Conservation (phyloP, 1,140 invertebrate genomes). For the Microvelia longipes region DNA sequence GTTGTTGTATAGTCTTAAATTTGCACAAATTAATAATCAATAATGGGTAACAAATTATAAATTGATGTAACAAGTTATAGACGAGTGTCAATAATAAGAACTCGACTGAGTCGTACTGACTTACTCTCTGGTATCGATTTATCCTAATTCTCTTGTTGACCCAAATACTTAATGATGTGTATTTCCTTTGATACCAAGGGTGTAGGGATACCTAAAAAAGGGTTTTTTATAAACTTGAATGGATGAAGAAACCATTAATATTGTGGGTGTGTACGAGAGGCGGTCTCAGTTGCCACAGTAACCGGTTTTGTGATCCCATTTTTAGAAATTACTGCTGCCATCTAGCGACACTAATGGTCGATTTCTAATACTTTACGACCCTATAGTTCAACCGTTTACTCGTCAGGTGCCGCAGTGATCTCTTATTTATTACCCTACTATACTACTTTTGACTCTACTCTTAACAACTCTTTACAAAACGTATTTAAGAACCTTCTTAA, state of each 20-base stretch:
- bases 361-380: background rate
- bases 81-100: too few species aligned
- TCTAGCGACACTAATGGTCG: conserved; percentile 1
- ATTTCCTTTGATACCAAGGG: background rate
- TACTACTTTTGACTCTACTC: background rate
- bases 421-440: background rate
- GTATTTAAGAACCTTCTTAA: too few species aligned
- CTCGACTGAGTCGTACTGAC: too few species aligned
- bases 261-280: conserved; percentile 1
- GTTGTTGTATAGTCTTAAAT: too few species aligned
- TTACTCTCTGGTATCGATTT: background rate
- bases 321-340: background rate
- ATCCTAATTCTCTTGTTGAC: background rate
- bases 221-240: background rate
- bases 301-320: background rate
- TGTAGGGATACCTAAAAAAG: background rate
- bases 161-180: background rate
- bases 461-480: too few species aligned
- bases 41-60: too few species aligned
- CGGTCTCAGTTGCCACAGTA: conserved; percentile 1
- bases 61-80: too few species aligned
- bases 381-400: background rate
- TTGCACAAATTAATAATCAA: too few species aligned
- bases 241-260: background rate
- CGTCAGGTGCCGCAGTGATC: background rate